Conservation (phyloP, 2,797 vertebrate species). For the Cichlasoma orientale region DNA sequence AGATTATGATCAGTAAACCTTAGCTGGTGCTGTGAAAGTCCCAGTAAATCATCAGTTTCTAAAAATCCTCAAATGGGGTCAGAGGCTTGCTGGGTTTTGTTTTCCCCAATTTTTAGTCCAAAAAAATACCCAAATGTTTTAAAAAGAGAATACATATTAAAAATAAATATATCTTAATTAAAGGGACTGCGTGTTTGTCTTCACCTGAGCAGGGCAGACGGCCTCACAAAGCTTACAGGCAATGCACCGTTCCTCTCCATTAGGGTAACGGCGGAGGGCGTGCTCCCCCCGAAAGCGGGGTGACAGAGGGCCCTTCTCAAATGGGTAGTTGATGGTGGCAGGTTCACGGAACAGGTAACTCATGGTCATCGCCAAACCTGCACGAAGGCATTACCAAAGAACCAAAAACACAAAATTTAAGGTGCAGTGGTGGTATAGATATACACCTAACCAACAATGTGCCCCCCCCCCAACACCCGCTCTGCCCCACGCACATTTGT, state of each 20-base stretch:
- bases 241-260: slow-evolving; percentile 95
- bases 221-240: slow-evolving; percentile 97
- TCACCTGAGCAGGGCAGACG: slow-evolving; percentile 93
- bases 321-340: slow-evolving; percentile 96
- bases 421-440: no score
- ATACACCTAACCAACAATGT: no score
- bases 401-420: not conserved
- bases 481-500: not conserved
- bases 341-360: slow-evolving; percentile 93
- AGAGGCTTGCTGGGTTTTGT: no score
- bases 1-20: no score
- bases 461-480: not conserved
- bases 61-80: not conserved
- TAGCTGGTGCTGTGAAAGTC: no score
- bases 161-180: not conserved
- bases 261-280: slow-evolving; percentile 88
- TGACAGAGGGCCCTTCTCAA: slow-evolving; percentile 95
- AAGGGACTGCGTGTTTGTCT: not conserved
- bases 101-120: no score
- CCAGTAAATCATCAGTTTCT: not conserved
- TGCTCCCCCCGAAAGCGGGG: slow-evolving; percentile 95
- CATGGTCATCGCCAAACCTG: slow-evolving; percentile 91
- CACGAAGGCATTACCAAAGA: not conserved
- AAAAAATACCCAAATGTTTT: no score
- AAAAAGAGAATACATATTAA: not conserved